Base-by-base conservation (phyloP, 2,888 invertebrate genomes). In the Rhagium mordax region DNA sequence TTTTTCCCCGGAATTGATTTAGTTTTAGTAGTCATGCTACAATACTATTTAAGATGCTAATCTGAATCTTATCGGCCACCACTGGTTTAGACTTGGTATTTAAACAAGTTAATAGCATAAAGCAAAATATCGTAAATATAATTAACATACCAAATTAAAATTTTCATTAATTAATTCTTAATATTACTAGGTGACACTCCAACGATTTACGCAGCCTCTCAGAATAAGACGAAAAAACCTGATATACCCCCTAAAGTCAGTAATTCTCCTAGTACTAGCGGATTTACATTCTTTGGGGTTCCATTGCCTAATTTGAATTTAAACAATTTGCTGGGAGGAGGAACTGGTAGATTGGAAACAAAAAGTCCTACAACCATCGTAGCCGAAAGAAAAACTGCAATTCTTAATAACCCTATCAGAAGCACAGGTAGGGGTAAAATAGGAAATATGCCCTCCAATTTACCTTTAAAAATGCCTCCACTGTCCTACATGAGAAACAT, bases 261-360 rank as follows among this genome's bases (percentile, higher is more conserved):
- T 49, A 83, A 85, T 60, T 87, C 91, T 0, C 91, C 92, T 0
- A 89, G 90, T 66, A 89, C 88, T 27, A 91, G 92, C 74, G 92
- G 93, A 0, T 95, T 95, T 79, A 95, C 96, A 13, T 95, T 96
- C 84, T 96, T 96, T 82, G 96, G 96, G 0, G 92, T 96, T 84
- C 96, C 96, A 0, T 85, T 96, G 72, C 94, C 95, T 0, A 90
- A 91, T 48, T 86, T 96, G 59, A 93, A 93, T 78, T 90, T 95
- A 82, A 92, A 92, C 10, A 92, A 92, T 81, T 87, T 95, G 51
- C 90, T 84, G 41, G 81, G 83, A 15, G 74, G 67, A 20, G 55
- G 16, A 20, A 61, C 6, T 16, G 74, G 72, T 1, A 74, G 78
- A 53, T 70, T 73, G 16, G 85, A 79, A 81, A 87, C 78, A 78